A percentile compares a stretch with the other conserved stretches of the same genome.
These are phyloP conservation scores for Scomber japonicus DNA, from an alignment of 2,113 vertebrate species.

Conservation along the genomic window DNA sequence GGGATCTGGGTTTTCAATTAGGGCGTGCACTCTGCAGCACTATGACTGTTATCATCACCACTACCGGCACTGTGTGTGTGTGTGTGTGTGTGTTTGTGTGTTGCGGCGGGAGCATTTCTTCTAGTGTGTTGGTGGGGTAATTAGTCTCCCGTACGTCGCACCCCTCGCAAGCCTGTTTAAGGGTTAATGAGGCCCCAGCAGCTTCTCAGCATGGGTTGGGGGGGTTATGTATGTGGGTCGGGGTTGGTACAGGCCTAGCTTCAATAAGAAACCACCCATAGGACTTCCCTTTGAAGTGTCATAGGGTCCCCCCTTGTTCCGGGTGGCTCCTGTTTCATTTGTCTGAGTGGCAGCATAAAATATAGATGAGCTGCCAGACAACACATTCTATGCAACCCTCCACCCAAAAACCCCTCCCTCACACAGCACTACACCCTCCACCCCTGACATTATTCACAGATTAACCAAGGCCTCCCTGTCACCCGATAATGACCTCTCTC, in stretches of 20 bases:
- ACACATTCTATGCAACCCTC: slow-evolving; percentile 72
- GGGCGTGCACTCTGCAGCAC: slow-evolving; percentile 80
- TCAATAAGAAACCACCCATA: slow-evolving; percentile 99
- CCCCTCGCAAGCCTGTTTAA: slow-evolving; percentile 99
- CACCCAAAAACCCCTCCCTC: slow-evolving; percentile 58
- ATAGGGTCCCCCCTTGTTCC: slow-evolving; percentile 99
- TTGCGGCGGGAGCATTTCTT: slow-evolving; percentile 34
- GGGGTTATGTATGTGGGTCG: slow-evolving; percentile 71
- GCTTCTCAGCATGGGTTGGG: slow-evolving; percentile 89
- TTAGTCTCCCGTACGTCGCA: slow-evolving; percentile 87
- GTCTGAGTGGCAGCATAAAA: slow-evolving; percentile 99
- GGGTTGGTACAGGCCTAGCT: slow-evolving; percentile 89
- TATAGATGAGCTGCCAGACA: slow-evolving; percentile 99
- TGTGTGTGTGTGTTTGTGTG: slow-evolving; percentile 68
- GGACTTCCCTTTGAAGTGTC: slow-evolving; percentile 99
- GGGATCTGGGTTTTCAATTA: slow-evolving; percentile 97
- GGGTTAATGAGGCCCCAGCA: slow-evolving; percentile 99
- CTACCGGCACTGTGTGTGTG: slow-evolving; percentile 34
- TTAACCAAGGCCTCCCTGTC: slow-evolving; percentile 84
- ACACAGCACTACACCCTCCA: slow-evolving; percentile 70
- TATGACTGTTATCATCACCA: slow-evolving; percentile 42
- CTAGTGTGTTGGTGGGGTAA: slow-evolving; percentile 68
- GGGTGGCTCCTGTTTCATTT: slow-evolving; percentile 99
- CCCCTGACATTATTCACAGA: slow-evolving; percentile 98
- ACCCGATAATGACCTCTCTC: slow-evolving; percentile 80